phyloP scores from a whole-genome alignment of 2,113 vertebrate genomes.

The Acinonyx jubatus region DNA sequence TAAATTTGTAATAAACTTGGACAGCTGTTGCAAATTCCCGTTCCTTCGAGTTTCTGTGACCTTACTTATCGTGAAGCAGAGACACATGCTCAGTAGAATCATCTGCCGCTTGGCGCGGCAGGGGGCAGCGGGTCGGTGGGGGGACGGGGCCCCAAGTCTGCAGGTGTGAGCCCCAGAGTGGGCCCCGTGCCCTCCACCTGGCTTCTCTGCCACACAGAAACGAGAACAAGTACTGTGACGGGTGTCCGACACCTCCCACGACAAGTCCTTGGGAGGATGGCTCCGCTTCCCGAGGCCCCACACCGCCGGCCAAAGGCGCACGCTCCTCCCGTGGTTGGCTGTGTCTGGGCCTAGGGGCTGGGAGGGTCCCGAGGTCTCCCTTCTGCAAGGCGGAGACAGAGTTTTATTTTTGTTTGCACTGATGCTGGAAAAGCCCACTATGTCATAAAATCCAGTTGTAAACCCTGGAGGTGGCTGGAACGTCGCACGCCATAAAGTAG shows the following conservation, averaged over 20 bases:
- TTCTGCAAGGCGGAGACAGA: rapidly evolving
- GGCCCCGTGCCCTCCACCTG: neutral
- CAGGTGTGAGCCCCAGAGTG: neutral
- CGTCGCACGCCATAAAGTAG: neutral
- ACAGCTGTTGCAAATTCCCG: neutral
- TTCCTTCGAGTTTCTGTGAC: neutral
- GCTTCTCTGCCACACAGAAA: neutral
- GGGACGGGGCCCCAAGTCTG: neutral
- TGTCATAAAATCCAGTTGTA: neutral
- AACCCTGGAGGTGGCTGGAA: neutral
- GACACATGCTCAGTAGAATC: neutral
- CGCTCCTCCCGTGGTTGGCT: constrained; percentile 10
- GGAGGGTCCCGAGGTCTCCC: neutral
- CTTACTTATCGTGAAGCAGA: neutral
- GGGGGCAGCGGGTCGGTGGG: neutral
- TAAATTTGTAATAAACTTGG: no score
- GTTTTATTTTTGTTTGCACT: constrained; percentile 20
- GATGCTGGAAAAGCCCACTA: neutral
- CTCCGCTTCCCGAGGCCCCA: neutral
- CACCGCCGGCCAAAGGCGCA: rapidly evolving
- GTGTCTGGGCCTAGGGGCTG: neutral
- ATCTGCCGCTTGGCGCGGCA: no score
- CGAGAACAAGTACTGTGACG: neutral
- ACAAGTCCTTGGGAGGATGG: neutral
- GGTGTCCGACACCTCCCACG: neutral